These are phyloP conservation scores for Nymphalis io DNA, from an alignment of 1,140 invertebrate species.

Conservation along the genomic window DNA sequence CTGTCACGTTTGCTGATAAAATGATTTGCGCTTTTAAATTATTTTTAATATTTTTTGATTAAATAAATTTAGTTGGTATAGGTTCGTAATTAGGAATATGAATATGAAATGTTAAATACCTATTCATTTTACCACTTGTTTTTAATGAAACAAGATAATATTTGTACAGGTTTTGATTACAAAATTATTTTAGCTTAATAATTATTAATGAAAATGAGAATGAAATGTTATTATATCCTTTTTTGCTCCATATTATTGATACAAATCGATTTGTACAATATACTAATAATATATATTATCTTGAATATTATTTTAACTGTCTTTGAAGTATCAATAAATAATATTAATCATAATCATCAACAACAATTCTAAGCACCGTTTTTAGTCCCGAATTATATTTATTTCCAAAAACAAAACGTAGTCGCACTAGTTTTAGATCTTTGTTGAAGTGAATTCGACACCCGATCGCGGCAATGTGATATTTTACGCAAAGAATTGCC, in stretches of 20 bases:
- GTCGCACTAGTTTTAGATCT: conserved; percentile 4
- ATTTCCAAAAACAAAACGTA: not conserved
- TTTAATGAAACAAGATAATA: too few relatives aligned
- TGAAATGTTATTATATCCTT: too few relatives aligned
- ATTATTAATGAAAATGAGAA: too few relatives aligned
- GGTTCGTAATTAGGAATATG: not conserved
- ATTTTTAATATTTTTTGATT: not conserved
- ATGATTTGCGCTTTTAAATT: not conserved
- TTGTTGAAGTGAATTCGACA: conserved; percentile 39
- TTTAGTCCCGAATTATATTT: not conserved
- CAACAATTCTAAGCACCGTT: not conserved
- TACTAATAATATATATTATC: too few relatives aligned
- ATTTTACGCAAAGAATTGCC: conserved; percentile 52
- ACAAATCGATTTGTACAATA: too few relatives aligned
- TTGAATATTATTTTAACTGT: too few relatives aligned
- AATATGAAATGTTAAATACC: too few relatives aligned
- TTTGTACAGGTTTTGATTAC: too few relatives aligned
- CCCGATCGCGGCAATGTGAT: conserved; percentile 57
- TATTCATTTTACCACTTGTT: too few relatives aligned
- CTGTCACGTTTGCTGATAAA: not conserved
- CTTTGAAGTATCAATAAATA: too few relatives aligned
- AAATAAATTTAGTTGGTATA: not conserved
- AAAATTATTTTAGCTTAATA: too few relatives aligned
- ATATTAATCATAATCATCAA: not conserved
- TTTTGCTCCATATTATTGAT: too few relatives aligned